Evolutionary conservation across 2,797 vertebrate species (phyloP).

Genomic region (Takifugu rubripes): DNA sequence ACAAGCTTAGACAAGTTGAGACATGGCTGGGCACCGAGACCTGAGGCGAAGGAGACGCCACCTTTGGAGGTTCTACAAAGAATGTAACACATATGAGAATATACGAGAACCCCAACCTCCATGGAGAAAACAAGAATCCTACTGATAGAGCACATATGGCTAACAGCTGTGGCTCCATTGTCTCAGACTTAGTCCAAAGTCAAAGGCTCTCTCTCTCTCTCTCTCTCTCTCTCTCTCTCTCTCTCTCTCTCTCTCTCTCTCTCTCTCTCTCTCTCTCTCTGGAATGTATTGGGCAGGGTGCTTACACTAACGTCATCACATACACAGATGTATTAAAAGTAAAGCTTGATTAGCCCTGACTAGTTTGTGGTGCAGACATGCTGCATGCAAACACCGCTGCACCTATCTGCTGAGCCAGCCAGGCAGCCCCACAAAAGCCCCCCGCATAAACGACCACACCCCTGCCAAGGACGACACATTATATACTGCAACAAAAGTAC

Average conservation of each 20-base stretch:
- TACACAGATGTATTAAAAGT: constrained; percentile 15
- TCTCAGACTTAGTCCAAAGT: background rate
- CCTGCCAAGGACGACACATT: constrained; percentile 2
- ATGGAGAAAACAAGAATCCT: no score
- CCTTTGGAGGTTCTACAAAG: background rate
- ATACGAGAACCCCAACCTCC: no score
- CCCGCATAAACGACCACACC: constrained; percentile 41
- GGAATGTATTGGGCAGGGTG: constrained; percentile 15
- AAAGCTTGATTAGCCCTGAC: constrained; percentile 26
- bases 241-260: constrained; percentile 10
- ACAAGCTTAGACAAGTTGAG: no score
- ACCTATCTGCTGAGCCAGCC: constrained; percentile 42
- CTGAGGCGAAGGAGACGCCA: no score
- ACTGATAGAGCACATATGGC: background rate
- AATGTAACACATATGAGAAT: no score
- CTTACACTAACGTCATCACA: constrained; percentile 20
- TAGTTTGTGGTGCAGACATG: constrained; percentile 26
- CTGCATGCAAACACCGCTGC: constrained; percentile 47
- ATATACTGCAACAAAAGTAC: background rate
- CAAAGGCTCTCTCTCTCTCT: no score
- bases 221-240: background rate
- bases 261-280: constrained; percentile 4
- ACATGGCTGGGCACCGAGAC: no score
- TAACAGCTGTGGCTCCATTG: constrained; percentile 17
- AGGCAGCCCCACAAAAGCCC: constrained; percentile 47